Evolutionary conservation across 2,888 invertebrate genomes (phyloP).

Genomic region (Drosophila lacicola): DNA sequence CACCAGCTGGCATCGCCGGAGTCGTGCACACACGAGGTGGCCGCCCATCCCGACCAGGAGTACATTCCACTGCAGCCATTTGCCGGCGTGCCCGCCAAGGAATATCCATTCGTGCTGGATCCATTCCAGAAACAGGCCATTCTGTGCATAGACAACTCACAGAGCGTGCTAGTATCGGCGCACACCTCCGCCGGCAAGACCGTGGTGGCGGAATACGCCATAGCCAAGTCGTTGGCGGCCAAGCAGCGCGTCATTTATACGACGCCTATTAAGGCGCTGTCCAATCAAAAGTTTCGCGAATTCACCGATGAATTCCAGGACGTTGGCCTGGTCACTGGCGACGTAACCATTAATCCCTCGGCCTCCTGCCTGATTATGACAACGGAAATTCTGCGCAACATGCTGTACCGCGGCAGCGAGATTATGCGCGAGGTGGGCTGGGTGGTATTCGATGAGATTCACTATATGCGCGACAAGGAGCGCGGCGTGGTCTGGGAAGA

Average conservation of each 20-base stretch:
- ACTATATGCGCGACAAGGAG: conserved; percentile 99
- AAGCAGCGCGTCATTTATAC: conserved; percentile 99
- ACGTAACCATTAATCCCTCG: conserved; percentile 99
- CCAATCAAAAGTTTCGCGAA: conserved; percentile 99
- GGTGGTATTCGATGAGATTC: conserved; percentile 99
- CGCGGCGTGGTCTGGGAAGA: conserved; percentile 99
- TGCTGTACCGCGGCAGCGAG: conserved; percentile 99
- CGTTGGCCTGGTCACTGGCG: conserved; percentile 99
- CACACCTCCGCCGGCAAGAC: conserved; percentile 99
- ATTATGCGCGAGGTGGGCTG: conserved; percentile 99
- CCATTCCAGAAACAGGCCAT: conserved; percentile 99
- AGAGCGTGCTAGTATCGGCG: conserved; percentile 99
- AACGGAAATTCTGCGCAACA: conserved; percentile 99
- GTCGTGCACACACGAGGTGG: conserved; percentile 98
- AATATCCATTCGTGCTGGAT: conserved; percentile 97
- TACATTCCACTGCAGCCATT: conserved; percentile 88
- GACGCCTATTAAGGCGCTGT: conserved; percentile 99
- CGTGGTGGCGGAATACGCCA: conserved; percentile 98
- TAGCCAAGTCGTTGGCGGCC: conserved; percentile 96
- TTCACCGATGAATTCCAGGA: conserved; percentile 98
- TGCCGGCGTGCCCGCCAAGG: conserved; percentile 92
- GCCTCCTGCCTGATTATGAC: conserved; percentile 99
- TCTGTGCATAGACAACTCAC: conserved; percentile 97
- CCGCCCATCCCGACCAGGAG: conserved; percentile 94
- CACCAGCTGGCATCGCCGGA: conserved; percentile 96